Evolutionary conservation across 1,140 invertebrate genomes (phyloP).

Genomic region (Coenobita brevimanus): DNA sequence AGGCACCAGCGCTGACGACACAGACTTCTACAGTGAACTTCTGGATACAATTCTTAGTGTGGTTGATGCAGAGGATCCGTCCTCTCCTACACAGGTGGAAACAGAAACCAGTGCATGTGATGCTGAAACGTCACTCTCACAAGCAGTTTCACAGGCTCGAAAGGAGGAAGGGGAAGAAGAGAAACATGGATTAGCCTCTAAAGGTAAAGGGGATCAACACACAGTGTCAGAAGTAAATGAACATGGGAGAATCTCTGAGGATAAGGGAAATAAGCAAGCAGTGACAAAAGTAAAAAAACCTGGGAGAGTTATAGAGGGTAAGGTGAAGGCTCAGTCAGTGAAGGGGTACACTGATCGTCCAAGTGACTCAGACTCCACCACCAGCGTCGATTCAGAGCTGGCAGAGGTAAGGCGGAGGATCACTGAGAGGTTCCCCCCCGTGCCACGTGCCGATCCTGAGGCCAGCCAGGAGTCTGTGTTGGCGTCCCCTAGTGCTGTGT

Average conservation of each 20-base stretch:
- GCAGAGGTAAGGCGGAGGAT: slow-evolving; percentile 52
- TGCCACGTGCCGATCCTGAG: slow-evolving; percentile 33
- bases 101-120: background rate
- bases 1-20: slow-evolving; percentile 8
- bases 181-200: too few relatives aligned
- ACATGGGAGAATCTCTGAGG: too few relatives aligned
- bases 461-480: slow-evolving; percentile 55
- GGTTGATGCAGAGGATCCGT: slow-evolving; percentile 44
- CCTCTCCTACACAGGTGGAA: background rate
- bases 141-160: background rate
- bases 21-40: slow-evolving; percentile 57
- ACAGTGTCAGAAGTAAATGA: too few relatives aligned
- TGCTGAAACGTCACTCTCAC: background rate
- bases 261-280: too few relatives aligned
- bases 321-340: background rate
- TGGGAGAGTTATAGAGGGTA: too few relatives aligned
- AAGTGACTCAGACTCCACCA: slow-evolving; percentile 53
- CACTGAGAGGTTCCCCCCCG: slow-evolving; percentile 51
- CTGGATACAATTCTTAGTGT: slow-evolving; percentile 57
- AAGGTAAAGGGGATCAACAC: too few relatives aligned
- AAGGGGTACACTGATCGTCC: background rate
- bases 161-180: background rate
- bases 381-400: slow-evolving; percentile 51
- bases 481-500: slow-evolving; percentile 54
- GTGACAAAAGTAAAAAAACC: too few relatives aligned